Evolutionary conservation across 2,888 invertebrate genomes (phyloP), one percentile per base, ranked within the genome.

Genomic region (Brachycybe producta): DNA sequence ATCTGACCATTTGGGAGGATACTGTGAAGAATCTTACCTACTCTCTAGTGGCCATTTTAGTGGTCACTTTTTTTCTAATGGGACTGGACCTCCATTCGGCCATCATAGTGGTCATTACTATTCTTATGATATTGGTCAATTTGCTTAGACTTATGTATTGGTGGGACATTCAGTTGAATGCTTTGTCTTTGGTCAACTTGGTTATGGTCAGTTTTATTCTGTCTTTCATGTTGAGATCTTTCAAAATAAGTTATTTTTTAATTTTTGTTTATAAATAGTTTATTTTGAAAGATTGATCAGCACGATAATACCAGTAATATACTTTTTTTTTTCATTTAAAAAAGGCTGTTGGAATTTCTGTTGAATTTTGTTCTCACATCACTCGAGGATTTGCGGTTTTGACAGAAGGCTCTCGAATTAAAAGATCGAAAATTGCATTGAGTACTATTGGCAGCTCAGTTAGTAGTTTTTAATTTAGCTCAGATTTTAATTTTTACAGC

Each of bases 331-430:
- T 56, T 54, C 67, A 67, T 13, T 63, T 54, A n/a, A 67, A 67
- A 15, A 63, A 84, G 95, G 90, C 94, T 28, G 85, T 97, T 58
- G 98, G 97, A 41, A 97, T 98, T 57, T 83, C 92, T 15, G 97
- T 98, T 35, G 97, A 98, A 72, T 98, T 98, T 72, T 95, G 94
- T 69, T 92, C 94, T 56, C 97, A 98, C 72, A 74, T 97, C 59
- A 91, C 91, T 54, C 86, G 92, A 68, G 83, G 86, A 53, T 98
- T 94, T 73, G 78, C 84, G 0, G 73, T 82, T 49, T 87, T 87
- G 44, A 76, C 82, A 49, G 75, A 81, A 60, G 73, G 74, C 52
- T 76, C 79, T 38, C 75, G 86, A 56, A 75, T 82, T 26, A 75
- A 77, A 52, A 75, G 94, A 58, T 86, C 92, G 0, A 76, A 82